Percentiles rank a stretch among this genome's conserved stretches.
phyloP scores from a whole-genome alignment of 2,888 invertebrate species.

The Diaperis boleti region DNA sequence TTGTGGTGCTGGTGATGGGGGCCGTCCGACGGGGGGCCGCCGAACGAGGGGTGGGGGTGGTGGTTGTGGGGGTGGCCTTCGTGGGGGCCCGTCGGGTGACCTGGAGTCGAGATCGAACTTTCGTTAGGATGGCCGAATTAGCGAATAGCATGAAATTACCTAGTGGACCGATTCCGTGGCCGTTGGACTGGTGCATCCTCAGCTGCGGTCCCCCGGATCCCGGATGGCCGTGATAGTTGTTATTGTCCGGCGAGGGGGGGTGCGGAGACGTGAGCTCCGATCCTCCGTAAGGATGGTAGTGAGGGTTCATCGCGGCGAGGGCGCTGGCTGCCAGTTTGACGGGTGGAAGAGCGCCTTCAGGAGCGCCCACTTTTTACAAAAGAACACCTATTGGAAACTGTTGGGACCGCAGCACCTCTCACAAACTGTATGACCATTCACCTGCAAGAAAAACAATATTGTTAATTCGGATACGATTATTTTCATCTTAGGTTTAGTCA shows the following conservation, averaged over 20 bases:
- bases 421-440: slow-evolving; percentile 31
- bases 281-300: slow-evolving; percentile 83
- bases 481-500: too few species aligned
- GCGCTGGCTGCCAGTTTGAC: slow-evolving; percentile 90
- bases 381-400: slow-evolving; percentile 22
- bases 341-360: slow-evolving; percentile 61
- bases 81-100: slow-evolving; percentile 64
- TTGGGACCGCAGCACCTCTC: slow-evolving; percentile 5
- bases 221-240: slow-evolving; percentile 70
- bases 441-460: slow-evolving; percentile 35
- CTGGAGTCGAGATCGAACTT: too few species aligned
- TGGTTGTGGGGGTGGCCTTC: slow-evolving; percentile 62
- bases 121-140: too few species aligned
- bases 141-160: too few species aligned
- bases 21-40: slow-evolving; percentile 66
- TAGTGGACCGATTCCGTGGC: slow-evolving; percentile 66
- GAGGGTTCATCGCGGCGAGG: slow-evolving; percentile 90
- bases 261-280: slow-evolving; percentile 84
- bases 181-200: slow-evolving; percentile 65
- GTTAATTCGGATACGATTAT: too few species aligned
- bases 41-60: slow-evolving; percentile 66
- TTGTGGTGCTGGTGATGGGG: slow-evolving; percentile 69
- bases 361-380: slow-evolving; percentile 48
- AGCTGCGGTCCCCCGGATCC: slow-evolving; percentile 68
- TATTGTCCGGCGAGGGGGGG: slow-evolving; percentile 81